These are phyloP conservation scores for Serranus cabrilla DNA, from an alignment of 2,797 vertebrate species.

Conservation along the genomic window DNA sequence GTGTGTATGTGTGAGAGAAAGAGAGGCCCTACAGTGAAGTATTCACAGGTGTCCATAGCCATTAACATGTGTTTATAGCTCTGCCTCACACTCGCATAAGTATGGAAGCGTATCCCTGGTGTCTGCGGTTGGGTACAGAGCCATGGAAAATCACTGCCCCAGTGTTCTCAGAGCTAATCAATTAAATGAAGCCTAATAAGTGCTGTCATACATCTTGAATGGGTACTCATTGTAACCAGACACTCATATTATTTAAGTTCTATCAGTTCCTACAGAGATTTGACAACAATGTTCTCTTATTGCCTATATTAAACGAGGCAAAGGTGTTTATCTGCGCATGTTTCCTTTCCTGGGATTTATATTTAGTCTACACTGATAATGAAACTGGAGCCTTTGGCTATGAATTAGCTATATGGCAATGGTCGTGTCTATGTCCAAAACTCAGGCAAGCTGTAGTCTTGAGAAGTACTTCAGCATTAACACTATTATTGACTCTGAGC, in stretches of 20 bases:
- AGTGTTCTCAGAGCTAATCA: conserved; percentile 44
- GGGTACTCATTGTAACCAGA: conserved; percentile 44
- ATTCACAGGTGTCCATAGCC: conserved; percentile 76
- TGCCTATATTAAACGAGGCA: background rate
- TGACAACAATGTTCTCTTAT: background rate
- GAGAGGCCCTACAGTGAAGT: conserved; percentile 67
- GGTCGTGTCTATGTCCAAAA: conserved; percentile 11
- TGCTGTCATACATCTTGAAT: conserved; percentile 44
- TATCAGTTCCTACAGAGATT: conserved; percentile 8
- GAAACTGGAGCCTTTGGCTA: conserved; percentile 22
- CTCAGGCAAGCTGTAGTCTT: background rate
- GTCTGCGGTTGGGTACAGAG: conserved; percentile 35
- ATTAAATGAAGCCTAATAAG: conserved; percentile 45
- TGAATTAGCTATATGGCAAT: background rate
- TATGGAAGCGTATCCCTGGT: conserved; percentile 51
- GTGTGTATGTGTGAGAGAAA: conserved; percentile 14
- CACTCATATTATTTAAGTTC: background rate
- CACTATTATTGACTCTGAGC: background rate
- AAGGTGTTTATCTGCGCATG: conserved; percentile 14
- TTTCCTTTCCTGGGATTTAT: conserved; percentile 4
- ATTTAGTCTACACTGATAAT: background rate
- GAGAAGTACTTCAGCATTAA: conserved; percentile 16
- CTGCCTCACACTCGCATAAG: conserved; percentile 59
- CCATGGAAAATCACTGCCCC: conserved; percentile 62
- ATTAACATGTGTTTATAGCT: conserved; percentile 78